Evolutionary conservation across 2,888 invertebrate genomes (phyloP).

Genomic region (Brachyptera putata): DNA sequence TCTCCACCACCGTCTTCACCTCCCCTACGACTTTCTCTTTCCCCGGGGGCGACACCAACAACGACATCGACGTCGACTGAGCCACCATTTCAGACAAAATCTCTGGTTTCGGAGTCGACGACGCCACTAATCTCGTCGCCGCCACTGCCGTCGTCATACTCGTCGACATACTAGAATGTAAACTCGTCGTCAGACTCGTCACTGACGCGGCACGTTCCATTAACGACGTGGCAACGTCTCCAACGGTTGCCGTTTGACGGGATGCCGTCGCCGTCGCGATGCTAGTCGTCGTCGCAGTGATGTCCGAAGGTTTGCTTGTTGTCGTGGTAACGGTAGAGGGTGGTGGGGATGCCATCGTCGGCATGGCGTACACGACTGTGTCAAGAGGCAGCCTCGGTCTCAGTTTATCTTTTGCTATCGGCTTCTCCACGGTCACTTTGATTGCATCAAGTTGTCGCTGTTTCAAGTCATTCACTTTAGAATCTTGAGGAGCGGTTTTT

Average conservation of each 20-base stretch:
- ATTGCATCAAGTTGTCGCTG: too few relatives aligned
- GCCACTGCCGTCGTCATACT: conserved; percentile 4
- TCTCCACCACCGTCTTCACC: background rate
- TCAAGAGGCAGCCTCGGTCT: conserved; percentile 13
- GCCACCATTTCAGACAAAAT: background rate
- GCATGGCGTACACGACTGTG: conserved; percentile 22
- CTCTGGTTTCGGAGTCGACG: background rate
- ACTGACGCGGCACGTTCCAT: conserved; percentile 3
- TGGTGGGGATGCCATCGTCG: conserved; percentile 28
- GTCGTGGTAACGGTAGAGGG: conserved; percentile 16
- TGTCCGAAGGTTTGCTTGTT: conserved; percentile 8
- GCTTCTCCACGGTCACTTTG: background rate
- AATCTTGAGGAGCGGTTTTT: conserved; percentile 9
- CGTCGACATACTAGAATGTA: background rate
- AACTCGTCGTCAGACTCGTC: background rate
- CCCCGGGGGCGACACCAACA: conserved; percentile 10
- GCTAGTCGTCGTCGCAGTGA: conserved; percentile 16
- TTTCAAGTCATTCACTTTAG: background rate
- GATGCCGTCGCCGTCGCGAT: conserved; percentile 11
- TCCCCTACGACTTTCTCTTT: background rate
- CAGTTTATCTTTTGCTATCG: background rate
- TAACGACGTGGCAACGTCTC: conserved; percentile 6
- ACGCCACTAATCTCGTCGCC: conserved; percentile 6
- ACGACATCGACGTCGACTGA: conserved; percentile 13
- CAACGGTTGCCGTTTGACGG: background rate